phyloP scores from a whole-genome alignment of 2,797 vertebrate species.

The Melopsittacus undulatus region DNA sequence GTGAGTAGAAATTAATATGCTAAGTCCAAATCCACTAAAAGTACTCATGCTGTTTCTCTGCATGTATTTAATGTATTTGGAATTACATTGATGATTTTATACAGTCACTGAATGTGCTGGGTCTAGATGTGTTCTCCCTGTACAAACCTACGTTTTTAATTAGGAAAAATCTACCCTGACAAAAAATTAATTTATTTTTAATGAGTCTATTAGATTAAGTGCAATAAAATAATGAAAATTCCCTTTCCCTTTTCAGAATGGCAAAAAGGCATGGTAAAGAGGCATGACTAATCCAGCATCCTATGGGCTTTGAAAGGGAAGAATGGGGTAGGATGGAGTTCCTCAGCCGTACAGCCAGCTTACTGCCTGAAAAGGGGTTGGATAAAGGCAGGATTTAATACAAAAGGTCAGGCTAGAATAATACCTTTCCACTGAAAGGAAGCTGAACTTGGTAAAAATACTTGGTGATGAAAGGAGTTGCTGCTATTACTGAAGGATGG shows the following conservation, averaged over 20 bases:
- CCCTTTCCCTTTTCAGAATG: constrained; percentile 30
- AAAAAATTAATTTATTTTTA: constrained; percentile 31
- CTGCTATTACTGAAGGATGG: neutral
- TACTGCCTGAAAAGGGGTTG: neutral
- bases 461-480: neutral
- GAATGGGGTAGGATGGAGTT: constrained; percentile 14
- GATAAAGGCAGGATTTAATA: constrained; percentile 37
- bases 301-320: constrained; percentile 12
- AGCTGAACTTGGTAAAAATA: constrained; percentile 5
- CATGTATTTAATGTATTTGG: constrained; percentile 6
- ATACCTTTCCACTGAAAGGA: constrained; percentile 14
- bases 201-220: constrained; percentile 25
- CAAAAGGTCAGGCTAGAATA: constrained; percentile 32
- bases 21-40: constrained; percentile 30
- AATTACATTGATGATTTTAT: neutral
- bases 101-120: neutral
- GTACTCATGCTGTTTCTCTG: neutral
- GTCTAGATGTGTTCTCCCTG: neutral
- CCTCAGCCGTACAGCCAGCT: neutral
- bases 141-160: neutral
- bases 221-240: constrained; percentile 41
- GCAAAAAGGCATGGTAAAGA: constrained; percentile 1
- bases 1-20: constrained; percentile 49
- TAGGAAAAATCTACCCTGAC: neutral
- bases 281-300: constrained; percentile 31